Evolutionary conservation across 2,113 vertebrate genomes (phyloP).

Genomic region (Hylia prasina): DNA sequence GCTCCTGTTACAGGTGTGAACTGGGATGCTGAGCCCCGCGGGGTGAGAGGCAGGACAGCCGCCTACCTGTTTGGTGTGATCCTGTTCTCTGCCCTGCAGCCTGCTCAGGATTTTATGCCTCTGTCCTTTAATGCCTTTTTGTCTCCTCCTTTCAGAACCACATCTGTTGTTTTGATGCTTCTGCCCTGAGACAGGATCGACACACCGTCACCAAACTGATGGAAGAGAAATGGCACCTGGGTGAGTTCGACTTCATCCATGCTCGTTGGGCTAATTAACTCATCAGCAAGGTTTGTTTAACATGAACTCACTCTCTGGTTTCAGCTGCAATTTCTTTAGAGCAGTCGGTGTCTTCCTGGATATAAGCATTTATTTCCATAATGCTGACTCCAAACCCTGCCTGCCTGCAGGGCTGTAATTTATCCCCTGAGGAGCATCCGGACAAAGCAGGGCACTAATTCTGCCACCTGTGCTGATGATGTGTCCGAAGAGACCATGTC

Average conservation of each 20-base stretch:
- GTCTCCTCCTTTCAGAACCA: neutral
- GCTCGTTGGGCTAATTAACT: neutral
- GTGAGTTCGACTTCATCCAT: neutral
- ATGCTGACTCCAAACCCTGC: neutral
- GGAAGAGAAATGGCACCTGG: neutral
- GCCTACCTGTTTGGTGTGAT: fast-evolving
- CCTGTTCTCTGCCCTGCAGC: neutral
- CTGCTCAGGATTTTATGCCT: fast-evolving
- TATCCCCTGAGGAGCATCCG: neutral
- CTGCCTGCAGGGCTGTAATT: neutral
- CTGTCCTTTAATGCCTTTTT: neutral
- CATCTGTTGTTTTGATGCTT: neutral
- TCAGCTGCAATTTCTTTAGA: neutral
- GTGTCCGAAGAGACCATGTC: neutral
- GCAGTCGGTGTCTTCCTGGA: neutral
- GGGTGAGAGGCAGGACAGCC: neutral
- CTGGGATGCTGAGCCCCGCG: fast-evolving
- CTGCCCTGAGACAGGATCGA: neutral
- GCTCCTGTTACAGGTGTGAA: fast-evolving
- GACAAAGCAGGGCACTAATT: constrained; percentile 8
- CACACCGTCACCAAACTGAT: neutral
- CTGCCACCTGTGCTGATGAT: neutral
- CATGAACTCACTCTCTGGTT: neutral
- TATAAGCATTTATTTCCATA: constrained; percentile 19
- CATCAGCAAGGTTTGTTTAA: neutral